phyloP scores from a whole-genome alignment of 2,888 invertebrate species.

The Flabesymbios commensalis region DNA sequence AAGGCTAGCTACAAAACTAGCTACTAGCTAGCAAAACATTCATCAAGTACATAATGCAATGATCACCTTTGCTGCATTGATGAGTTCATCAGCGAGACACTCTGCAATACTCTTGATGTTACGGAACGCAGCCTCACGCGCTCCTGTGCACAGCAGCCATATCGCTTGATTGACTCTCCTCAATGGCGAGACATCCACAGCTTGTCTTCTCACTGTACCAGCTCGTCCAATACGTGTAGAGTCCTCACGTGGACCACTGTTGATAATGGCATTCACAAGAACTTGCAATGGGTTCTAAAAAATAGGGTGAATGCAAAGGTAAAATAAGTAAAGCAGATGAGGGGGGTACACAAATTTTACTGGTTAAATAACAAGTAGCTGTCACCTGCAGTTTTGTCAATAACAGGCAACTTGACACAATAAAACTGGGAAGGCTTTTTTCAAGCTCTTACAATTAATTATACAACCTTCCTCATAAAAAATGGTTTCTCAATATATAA shows the following conservation, averaged over 20 bases:
- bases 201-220: constrained; percentile 99
- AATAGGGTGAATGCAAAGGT: neutral
- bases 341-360: neutral
- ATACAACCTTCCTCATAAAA: too few species aligned
- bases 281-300: constrained; percentile 72
- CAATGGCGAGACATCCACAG: constrained; percentile 98
- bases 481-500: too few species aligned
- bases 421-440: too few species aligned
- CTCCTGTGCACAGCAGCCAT: constrained; percentile 98
- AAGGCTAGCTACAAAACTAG: too few species aligned
- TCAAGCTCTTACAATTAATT: too few species aligned
- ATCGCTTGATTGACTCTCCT: constrained; percentile 99
- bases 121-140: constrained; percentile 98
- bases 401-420: too few species aligned
- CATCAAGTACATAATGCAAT: too few species aligned
- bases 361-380: neutral
- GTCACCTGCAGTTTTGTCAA: neutral
- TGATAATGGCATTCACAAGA: constrained; percentile 96
- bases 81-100: constrained; percentile 98
- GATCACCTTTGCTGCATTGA: constrained; percentile 97
- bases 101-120: constrained; percentile 99
- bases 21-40: too few species aligned
- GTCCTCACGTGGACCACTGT: constrained; percentile 99
- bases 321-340: neutral
- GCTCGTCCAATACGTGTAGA: constrained; percentile 99